These are phyloP conservation scores for Nephrotoma flavescens DNA, from an alignment of 2,888 invertebrate species.

Conservation along the genomic window DNA sequence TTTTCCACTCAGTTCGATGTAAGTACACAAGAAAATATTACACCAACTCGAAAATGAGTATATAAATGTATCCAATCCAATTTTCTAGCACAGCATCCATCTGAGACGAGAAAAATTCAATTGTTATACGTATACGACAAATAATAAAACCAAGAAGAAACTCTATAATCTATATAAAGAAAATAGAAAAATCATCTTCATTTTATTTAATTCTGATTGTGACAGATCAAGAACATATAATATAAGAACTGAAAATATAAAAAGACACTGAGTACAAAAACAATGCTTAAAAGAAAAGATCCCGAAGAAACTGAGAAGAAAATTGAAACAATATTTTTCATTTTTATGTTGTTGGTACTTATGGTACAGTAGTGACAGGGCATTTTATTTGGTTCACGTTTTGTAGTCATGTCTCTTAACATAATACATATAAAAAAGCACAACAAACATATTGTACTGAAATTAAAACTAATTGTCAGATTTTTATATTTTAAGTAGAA, in stretches of 20 bases:
- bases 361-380: background rate
- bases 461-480: background rate
- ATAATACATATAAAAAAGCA: background rate
- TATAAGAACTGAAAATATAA: background rate
- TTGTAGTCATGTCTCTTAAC: background rate
- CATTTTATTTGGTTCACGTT: background rate
- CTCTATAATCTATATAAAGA: background rate
- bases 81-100: background rate
- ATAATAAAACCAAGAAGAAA: background rate
- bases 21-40: background rate
- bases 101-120: background rate
- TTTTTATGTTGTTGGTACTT: background rate
- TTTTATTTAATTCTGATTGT: constrained; percentile 4
- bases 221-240: constrained; percentile 4
- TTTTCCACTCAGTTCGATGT: background rate
- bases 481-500: background rate
- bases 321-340: background rate
- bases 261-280: background rate
- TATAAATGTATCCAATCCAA: background rate
- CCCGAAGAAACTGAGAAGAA: background rate
- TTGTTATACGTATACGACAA: background rate
- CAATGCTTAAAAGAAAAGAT: background rate
- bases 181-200: constrained; percentile 1
- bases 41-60: background rate
- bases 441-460: background rate